These are phyloP conservation scores for Corapipo altera DNA, from an alignment of 2,113 vertebrate genomes.

Conservation along the genomic window DNA sequence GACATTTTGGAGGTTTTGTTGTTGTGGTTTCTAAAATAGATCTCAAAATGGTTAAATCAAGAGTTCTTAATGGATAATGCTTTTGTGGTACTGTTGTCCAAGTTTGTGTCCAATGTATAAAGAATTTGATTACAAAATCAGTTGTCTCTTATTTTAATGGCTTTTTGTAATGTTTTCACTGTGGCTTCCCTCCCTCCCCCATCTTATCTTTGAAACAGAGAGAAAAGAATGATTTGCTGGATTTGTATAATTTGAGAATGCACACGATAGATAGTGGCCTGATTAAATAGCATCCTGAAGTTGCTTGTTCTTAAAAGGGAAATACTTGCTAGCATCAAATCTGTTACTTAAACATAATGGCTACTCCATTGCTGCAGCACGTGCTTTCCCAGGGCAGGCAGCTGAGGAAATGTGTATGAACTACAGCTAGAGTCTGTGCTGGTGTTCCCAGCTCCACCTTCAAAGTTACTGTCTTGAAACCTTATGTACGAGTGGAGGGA, in stretches of 20 bases:
- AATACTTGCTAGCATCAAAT: not conserved
- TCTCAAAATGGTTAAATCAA: not conserved
- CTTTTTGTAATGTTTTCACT: not conserved
- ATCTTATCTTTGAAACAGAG: not conserved
- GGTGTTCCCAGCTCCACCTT: not conserved
- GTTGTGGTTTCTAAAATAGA: not conserved
- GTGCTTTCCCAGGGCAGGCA: not conserved
- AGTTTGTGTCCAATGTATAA: not conserved
- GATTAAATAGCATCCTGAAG: not conserved
- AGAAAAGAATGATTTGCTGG: not conserved
- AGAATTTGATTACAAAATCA: not conserved
- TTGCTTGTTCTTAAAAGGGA: not conserved
- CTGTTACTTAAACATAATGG: not conserved
- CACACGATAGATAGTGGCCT: not conserved
- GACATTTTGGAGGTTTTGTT: not conserved
- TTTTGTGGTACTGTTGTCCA: not conserved
- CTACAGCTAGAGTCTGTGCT: not conserved
- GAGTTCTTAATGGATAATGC: not conserved
- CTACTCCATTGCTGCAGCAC: not conserved
- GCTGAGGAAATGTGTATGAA: not conserved
- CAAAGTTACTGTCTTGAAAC: not conserved
- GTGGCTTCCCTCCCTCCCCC: rapidly evolving
- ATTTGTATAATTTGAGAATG: not conserved
- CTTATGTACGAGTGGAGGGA: not conserved
- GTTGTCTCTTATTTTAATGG: not conserved